Percentiles rank a stretch among this genome's conserved stretches.
Conservation (phyloP, 2,888 invertebrate species). For the Harpalus rufipes region DNA sequence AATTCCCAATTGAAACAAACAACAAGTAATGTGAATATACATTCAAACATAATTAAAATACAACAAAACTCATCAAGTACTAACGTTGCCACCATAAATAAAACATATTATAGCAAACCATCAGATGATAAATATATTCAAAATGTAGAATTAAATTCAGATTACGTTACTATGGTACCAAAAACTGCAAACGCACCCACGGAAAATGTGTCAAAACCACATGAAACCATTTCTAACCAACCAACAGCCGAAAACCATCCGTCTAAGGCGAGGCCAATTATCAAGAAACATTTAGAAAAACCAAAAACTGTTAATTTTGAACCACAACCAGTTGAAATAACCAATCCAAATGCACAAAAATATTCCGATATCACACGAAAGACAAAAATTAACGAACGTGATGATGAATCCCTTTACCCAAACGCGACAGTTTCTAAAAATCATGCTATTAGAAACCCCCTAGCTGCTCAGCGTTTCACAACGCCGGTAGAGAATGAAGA, state of each 20-base stretch:
- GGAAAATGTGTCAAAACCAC: no score
- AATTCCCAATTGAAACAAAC: not conserved
- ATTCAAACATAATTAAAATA: not conserved
- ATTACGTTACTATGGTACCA: no score
- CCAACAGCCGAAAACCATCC: no score
- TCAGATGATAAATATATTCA: no score
- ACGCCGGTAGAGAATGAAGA: constrained; percentile 47
- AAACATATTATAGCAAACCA: not conserved
- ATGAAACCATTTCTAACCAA: not conserved
- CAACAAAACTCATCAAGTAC: not conserved
- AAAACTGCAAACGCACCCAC: no score
- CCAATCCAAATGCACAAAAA: not conserved
- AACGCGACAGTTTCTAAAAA: constrained; percentile 15
- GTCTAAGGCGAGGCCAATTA: no score
- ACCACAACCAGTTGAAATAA: not conserved
- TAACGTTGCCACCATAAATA: not conserved
- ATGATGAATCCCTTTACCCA: not conserved
- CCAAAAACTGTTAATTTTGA: constrained; percentile 18
- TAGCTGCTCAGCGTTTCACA: constrained; percentile 4
- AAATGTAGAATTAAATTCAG: no score
- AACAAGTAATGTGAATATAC: not conserved
- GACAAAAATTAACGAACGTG: not conserved
- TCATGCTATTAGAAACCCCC: constrained; percentile 21
- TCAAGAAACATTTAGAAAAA: not conserved
- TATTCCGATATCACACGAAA: not conserved